These are phyloP conservation scores for Phorcus lineatus DNA, from an alignment of 2,888 invertebrate species.

Conservation along the genomic window DNA sequence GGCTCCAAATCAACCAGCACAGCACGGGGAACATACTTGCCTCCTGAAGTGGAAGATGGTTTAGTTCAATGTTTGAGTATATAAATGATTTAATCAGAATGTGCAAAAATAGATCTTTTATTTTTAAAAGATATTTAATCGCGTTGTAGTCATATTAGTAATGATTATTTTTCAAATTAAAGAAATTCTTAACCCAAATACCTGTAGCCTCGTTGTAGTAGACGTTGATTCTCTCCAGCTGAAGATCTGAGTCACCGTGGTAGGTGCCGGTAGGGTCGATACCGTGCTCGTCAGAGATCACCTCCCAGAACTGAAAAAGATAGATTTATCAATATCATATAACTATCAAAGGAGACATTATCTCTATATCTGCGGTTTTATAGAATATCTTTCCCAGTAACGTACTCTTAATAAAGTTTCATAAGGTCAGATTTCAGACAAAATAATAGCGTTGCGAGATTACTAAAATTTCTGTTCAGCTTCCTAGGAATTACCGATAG, in stretches of 20 bases:
- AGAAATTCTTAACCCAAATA: neutral
- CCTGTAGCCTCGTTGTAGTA: slow-evolving; percentile 89
- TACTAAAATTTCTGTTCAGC: no score
- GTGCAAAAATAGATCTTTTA: no score
- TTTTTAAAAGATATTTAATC: neutral
- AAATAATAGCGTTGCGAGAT: no score
- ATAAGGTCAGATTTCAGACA: no score
- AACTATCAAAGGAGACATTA: no score
- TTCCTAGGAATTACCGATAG: no score
- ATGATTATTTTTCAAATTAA: no score
- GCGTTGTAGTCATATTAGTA: neutral
- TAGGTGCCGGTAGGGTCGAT: slow-evolving; percentile 72
- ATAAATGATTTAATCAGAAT: no score
- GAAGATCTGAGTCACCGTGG: slow-evolving; percentile 64
- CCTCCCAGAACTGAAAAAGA: slow-evolving; percentile 60
- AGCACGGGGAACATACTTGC: slow-evolving; percentile 94
- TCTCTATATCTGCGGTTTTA: no score
- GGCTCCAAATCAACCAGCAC: slow-evolving; percentile 95
- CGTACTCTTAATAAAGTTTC: no score
- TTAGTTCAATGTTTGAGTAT: neutral
- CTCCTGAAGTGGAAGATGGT: slow-evolving; percentile 70
- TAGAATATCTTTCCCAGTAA: no score
- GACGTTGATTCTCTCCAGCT: slow-evolving; percentile 80
- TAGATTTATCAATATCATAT: no score
- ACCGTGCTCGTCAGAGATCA: slow-evolving; percentile 69